phyloP scores from a whole-genome alignment of 2,113 vertebrate species.

The Sphaerodactylus townsendi region DNA sequence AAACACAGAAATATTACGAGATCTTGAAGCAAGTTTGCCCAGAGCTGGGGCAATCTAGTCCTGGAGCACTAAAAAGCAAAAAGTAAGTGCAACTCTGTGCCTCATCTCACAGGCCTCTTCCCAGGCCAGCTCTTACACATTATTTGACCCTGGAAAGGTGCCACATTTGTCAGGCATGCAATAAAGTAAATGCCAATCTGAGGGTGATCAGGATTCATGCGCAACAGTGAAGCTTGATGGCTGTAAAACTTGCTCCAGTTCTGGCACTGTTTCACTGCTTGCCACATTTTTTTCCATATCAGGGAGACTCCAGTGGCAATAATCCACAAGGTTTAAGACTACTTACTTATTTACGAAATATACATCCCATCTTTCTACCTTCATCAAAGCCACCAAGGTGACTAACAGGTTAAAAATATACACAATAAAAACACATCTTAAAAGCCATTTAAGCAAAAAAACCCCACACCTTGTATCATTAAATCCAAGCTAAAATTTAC shows the following conservation, averaged over 20 bases:
- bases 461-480: too few species aligned
- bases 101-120: neutral
- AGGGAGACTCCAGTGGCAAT: too few species aligned
- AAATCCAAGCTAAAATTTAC: too few species aligned
- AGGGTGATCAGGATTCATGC: neutral
- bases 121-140: neutral
- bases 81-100: constrained; percentile 73
- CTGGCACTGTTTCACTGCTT: neutral
- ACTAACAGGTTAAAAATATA: too few species aligned
- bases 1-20: constrained; percentile 86
- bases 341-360: too few species aligned
- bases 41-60: constrained; percentile 79
- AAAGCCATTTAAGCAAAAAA: too few species aligned
- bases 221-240: neutral
- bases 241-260: neutral
- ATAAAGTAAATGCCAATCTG: neutral
- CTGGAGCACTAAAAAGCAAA: constrained; percentile 84
- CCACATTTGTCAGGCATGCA: neutral
- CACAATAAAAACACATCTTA: too few species aligned
- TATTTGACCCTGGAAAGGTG: neutral
- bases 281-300: neutral
- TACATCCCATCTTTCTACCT: too few species aligned
- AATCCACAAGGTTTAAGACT: neutral
- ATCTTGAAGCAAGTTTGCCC: constrained; percentile 89
- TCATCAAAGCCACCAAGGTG: too few species aligned